phyloP scores from a whole-genome alignment of 2,888 invertebrate genomes.

The Incurvaria masculella region DNA sequence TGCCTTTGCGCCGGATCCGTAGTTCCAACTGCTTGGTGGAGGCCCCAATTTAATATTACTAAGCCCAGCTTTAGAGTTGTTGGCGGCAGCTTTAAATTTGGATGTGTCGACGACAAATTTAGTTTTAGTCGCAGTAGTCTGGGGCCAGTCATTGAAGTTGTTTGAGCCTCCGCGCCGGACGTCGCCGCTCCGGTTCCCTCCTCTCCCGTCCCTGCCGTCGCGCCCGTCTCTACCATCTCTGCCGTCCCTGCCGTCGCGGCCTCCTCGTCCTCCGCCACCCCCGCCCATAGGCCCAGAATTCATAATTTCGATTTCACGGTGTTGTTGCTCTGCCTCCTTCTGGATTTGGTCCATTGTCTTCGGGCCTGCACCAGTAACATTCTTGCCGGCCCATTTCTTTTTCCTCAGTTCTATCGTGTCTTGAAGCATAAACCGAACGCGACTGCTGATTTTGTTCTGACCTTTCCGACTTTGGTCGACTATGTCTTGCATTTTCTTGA shows the following conservation, averaged over 20 bases:
- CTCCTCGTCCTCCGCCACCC: constrained; percentile 55
- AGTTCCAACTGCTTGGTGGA: constrained; percentile 35
- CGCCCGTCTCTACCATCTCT: neutral
- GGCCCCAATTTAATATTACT: constrained; percentile 41
- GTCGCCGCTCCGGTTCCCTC: neutral
- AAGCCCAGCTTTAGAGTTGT: constrained; percentile 26
- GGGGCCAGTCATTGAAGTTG: constrained; percentile 24
- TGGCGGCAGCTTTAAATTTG: constrained; percentile 27
- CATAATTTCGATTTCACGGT: constrained; percentile 65
- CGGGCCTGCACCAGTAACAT: constrained; percentile 79
- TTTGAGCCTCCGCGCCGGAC: constrained; percentile 20
- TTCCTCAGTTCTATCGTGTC: constrained; percentile 87
- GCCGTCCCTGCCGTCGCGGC: constrained; percentile 30
- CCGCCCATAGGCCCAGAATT: constrained; percentile 34
- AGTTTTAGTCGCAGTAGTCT: constrained; percentile 30
- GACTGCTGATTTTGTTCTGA: constrained; percentile 58
- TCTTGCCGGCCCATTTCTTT: constrained; percentile 81
- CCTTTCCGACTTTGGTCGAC: constrained; percentile 57
- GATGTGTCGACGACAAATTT: constrained; percentile 38
- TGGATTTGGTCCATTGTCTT: constrained; percentile 95
- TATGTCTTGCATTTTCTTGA: constrained; percentile 68
- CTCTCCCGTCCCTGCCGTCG: neutral
- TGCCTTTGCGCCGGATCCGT: constrained; percentile 41
- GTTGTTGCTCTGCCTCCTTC: constrained; percentile 82
- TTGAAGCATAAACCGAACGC: constrained; percentile 75